Conservation (phyloP, 2,797 vertebrate genomes). For the Coracias cyanogaster region DNA sequence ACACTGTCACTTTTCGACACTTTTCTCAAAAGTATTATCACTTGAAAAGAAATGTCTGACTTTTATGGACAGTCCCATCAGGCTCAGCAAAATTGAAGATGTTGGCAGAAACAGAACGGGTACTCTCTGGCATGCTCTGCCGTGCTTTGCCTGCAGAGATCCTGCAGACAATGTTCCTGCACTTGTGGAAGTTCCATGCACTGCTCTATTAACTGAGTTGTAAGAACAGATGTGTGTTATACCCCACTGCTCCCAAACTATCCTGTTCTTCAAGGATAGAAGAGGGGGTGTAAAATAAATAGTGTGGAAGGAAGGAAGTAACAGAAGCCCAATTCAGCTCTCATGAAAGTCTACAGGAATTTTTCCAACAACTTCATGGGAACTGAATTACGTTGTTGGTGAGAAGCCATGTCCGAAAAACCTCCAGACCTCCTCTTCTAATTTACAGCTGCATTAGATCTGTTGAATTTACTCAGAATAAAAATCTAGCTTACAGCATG, state of each 20-base stretch:
- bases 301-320: conserved; percentile 15
- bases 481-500: not conserved
- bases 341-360: conserved; percentile 4
- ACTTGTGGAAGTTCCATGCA: not conserved
- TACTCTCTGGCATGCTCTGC: not conserved
- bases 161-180: not conserved
- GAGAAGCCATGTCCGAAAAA: not conserved
- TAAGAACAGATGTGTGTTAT: not conserved
- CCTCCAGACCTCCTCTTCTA: not conserved
- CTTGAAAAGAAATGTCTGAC: not conserved
- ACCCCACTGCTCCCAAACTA: not conserved
- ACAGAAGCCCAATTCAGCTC: not conserved
- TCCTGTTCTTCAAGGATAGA: not conserved
- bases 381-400: conserved; percentile 12
- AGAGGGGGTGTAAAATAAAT: not conserved
- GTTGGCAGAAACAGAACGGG: not conserved
- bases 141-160: not conserved
- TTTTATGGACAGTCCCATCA: not conserved
- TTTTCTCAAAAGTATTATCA: not conserved
- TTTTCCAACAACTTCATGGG: not conserved
- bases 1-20: not conserved
- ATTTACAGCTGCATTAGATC: conserved; percentile 17
- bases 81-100: not conserved
- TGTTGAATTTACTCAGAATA: conserved; percentile 47
- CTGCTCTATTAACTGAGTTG: not conserved